phyloP scores from a whole-genome alignment of 2,888 invertebrate genomes.

The Synanthedon myopaeformis region DNA sequence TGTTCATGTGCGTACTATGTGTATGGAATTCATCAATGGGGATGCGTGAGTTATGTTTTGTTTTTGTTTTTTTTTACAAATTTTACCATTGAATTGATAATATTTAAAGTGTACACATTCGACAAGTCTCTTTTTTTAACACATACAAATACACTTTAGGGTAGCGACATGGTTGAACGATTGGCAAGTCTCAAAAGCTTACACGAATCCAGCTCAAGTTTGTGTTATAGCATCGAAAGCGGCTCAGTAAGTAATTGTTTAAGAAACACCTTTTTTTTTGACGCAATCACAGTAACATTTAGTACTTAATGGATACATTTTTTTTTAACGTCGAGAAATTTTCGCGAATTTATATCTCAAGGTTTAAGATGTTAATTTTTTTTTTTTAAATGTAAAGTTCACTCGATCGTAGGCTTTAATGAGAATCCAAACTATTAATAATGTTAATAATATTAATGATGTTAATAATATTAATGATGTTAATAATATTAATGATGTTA shows the following conservation, averaged over 20 bases:
- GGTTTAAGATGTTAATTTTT: no score
- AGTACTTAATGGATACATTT: no score
- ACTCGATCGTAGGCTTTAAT: no score
- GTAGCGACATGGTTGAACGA: constrained; percentile 77
- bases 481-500: no score
- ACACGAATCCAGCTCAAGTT: constrained; percentile 71
- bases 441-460: no score
- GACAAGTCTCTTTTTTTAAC: neutral
- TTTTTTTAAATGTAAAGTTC: no score
- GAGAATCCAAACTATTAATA: no score
- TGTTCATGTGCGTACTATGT: constrained; percentile 18
- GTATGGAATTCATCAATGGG: constrained; percentile 20
- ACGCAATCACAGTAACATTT: no score
- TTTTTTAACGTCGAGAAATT: no score
- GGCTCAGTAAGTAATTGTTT: constrained; percentile 58
- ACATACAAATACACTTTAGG: constrained; percentile 41
- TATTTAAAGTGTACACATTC: neutral
- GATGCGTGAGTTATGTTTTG: constrained; percentile 27
- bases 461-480: no score
- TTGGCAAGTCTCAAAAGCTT: constrained; percentile 76
- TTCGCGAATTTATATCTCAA: no score
- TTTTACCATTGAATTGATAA: neutral
- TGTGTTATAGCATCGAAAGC: constrained; percentile 69
- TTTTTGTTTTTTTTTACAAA: neutral
- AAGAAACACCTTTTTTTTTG: no score